Evolutionary conservation across 2,888 invertebrate species (phyloP).

Genomic region (Conchocele bisecta): DNA sequence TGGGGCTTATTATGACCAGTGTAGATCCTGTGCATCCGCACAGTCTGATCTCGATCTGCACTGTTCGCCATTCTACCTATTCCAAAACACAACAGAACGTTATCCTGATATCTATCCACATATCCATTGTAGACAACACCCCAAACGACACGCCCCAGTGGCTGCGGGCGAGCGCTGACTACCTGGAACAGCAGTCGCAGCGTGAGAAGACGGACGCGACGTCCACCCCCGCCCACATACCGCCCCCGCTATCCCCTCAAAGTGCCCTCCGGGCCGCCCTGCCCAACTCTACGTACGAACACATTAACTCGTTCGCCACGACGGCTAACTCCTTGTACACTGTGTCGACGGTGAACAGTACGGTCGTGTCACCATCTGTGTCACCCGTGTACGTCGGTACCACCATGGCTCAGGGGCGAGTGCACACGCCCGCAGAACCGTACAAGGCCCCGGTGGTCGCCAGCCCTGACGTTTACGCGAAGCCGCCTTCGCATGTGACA

Average conservation of each 20-base stretch:
- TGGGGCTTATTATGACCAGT: no score
- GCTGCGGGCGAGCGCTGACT: constrained; percentile 60
- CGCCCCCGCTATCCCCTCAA: constrained; percentile 36
- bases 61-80: no score
- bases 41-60: no score
- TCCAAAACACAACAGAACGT: not conserved
- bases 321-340: constrained; percentile 48
- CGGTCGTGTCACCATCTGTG: constrained; percentile 50
- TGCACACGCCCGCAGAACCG: constrained; percentile 33
- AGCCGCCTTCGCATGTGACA: constrained; percentile 36
- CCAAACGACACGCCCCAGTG: constrained; percentile 60
- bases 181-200: constrained; percentile 55
- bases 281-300: constrained; percentile 42
- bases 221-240: constrained; percentile 31
- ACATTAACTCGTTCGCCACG: constrained; percentile 45
- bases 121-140: constrained; percentile 51
- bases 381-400: constrained; percentile 53
- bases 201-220: constrained; percentile 47
- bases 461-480: constrained; percentile 44
- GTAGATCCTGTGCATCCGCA: no score
- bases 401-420: constrained; percentile 35
- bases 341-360: constrained; percentile 50
- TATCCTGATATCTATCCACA: not conserved
- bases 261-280: not conserved
- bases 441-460: constrained; percentile 43